Evolutionary conservation across 1,140 invertebrate genomes (phyloP), one percentile per base, ranked within the genome.

Genomic region (Drosophila cardini): DNA sequence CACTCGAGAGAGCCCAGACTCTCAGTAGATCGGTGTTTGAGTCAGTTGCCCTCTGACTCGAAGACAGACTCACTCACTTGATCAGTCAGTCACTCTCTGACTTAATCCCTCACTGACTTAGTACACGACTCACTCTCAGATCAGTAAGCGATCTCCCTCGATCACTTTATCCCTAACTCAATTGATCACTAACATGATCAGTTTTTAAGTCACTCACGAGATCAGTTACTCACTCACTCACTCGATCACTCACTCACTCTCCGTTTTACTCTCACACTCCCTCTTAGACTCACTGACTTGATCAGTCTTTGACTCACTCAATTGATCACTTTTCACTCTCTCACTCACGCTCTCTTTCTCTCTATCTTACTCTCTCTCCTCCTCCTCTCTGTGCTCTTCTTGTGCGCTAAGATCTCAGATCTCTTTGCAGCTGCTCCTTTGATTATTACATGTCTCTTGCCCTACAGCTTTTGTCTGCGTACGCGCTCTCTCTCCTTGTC

Each of bases 401-500:
- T 26, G 21, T 1, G 36, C 18, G n/a, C 10, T 18, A 11, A n/a
- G 42, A 18, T 63, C 36, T 60, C 26, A n/a, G 64, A 58, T 58
- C 21, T 64, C 13, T 36, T 30, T 36, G 56, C 72, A 57, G 72
- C 64, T 69, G 67, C 72, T n/a, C 48, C 65, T 67, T 58, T 57
- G 55, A 67, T 50, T 67, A 68, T 65, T 46, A 26, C 38, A 16
- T 11, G 60, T 56, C 43, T 42, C 36, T 9, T 65, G 63, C 53
- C 53, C 43, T 57, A 58, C 32, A 58, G 53, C 61, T 63, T 52
- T n/a, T 2, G 8, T 13, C 34, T 8, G 18, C n/a, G 11, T 10
- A 11, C 50, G 4, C 43, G 1, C 62, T 34, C 40, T 38, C 52
- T 65, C 6, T 60, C 55, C n/a, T 10, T 63, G 30, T 58, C 43